Conservation (phyloP, 2,113 vertebrate species). For the Chitala chitala region DNA sequence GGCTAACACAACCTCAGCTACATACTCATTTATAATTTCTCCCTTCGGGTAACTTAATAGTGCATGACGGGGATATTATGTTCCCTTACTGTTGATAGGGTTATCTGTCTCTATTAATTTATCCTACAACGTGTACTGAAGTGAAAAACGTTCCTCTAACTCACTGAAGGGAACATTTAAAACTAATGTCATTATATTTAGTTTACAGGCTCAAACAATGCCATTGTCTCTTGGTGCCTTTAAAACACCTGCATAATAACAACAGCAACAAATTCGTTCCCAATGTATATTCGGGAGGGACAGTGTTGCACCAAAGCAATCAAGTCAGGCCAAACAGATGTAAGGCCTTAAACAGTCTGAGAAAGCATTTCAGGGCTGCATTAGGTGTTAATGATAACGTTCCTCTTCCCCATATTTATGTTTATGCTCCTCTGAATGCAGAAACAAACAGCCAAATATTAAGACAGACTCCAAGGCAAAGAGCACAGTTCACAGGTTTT, state of each 20-base stretch:
- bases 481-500: too few species aligned
- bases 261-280: background rate
- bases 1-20: conserved; percentile 24
- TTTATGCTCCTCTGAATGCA: too few species aligned
- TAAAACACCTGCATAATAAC: background rate
- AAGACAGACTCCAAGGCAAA: too few species aligned
- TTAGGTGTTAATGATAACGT: too few species aligned
- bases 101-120: conserved; percentile 44
- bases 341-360: too few species aligned
- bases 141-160: background rate
- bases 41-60: conserved; percentile 28
- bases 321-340: too few species aligned
- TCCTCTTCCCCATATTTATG: too few species aligned
- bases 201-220: too few species aligned
- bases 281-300: background rate
- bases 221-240: background rate
- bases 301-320: too few species aligned
- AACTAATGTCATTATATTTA: background rate
- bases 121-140: conserved; percentile 24
- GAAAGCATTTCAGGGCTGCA: too few species aligned
- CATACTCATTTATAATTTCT: conserved; percentile 29
- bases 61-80: conserved; percentile 31
- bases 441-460: too few species aligned
- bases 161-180: background rate
- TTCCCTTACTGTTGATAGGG: conserved; percentile 29